Evolutionary conservation across 2,888 invertebrate species (phyloP), one percentile per base, ranked within the genome.

Genomic region (Drosophila prostipennis): DNA sequence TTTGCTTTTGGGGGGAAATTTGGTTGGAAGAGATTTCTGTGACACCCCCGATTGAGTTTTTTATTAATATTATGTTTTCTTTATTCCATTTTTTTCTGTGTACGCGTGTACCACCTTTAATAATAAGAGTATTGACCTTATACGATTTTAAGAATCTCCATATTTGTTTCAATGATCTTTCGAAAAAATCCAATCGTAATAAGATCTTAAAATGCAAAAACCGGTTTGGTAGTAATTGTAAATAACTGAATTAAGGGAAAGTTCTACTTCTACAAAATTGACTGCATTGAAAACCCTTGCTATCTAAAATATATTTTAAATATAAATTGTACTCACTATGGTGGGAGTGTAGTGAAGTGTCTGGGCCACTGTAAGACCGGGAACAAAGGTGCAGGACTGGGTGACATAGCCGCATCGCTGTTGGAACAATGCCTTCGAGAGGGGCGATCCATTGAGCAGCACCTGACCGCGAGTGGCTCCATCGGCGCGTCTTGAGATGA

Each of bases 391-490:
- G 56, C 96, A 96, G 76, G 96, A 95, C 90, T 97, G 97, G 0
- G 97, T 95, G 11, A 98, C 98, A 89, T 98, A 96, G 2, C 96
- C 97, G 64, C 98, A 97, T 43, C 96, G 95, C 89, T 96, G 95
- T 90, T 96, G 96, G 90, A 98, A 98, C 72, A 97, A 93, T 6
- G 95, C 94, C 55, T 95, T 93, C 19, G 96, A 96, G 78, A 98
- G 93, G 0, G 97, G 95, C 5, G 96, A 96, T 1, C 97, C 97
- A 91, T 98, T 98, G 1, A 99, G 93, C 0, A 97, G 93, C 26
- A 99, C 96, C 89, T 98, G 96, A 0, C 98, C 99, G 60, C 97
- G 94, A 1, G 96, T 96, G 1, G 96, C 95, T 1, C 96, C 96
- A 76, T 95, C 94, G 11, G 96, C 95, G 36, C 97, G 93, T 16